Evolutionary conservation across 1,140 invertebrate genomes (phyloP), one percentile per base, ranked within the genome.

Genomic region (Muscidifurax raptorellus): DNA sequence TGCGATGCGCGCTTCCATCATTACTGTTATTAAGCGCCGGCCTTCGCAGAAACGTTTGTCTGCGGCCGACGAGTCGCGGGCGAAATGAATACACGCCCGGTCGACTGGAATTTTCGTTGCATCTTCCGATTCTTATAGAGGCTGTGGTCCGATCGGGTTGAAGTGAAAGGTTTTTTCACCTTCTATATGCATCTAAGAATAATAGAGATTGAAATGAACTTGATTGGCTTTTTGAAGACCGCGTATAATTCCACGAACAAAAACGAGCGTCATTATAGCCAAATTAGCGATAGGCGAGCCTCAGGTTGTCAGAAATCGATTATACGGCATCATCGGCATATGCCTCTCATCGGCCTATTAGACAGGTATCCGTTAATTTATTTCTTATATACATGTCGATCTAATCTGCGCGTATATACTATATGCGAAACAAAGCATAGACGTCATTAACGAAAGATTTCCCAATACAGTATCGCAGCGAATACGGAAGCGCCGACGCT

Each of bases 1-100:
- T 52, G 66, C 30, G 59, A 77, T 59, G 75, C 40, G 75, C 76
- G 36, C 67, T 59, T 84, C 47, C 66, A 79, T 84, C 76, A 84
- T 84, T 84, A 84, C 82, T 84, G 76, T 84, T 79, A 84, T 84
- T 84, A 84, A 79, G 66, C 47, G 66, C 6, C 32, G 25, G 59
- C 32, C 52, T 67, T 47, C 59, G 47, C 25, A 77, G 64, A 71
- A 71, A 59, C 32, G 36, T 40, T 22, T 47, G 71, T 36, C 32
- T 74, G 71, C 22, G 22, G 52, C 52, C 6, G 15, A 6, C 1
- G 44, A 7, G 52, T 22, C 67, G 27, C 2, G 7, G 36, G 36
- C 7, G 36, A 28, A 72, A 22, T 72, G 71, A 72, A 72, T 72
- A 18, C 52, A 40, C 7, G 7, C 36, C 5, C 32, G 22, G 22